These are phyloP conservation scores for Lacerta bilineata DNA, from an alignment of 2,797 vertebrate species.

Conservation along the genomic window DNA sequence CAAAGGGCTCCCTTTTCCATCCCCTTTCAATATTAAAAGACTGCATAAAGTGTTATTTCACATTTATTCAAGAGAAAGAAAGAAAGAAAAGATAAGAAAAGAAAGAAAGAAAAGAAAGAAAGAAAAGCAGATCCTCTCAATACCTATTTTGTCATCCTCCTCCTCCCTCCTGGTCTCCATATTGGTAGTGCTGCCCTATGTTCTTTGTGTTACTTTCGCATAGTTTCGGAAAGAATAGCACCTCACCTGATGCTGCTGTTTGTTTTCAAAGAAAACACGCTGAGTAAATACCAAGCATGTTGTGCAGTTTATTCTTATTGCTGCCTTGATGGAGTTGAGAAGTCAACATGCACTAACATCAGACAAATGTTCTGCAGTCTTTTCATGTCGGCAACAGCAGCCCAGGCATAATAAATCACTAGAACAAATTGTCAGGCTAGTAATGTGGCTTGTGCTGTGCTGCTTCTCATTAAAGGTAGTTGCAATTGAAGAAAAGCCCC, in stretches of 20 bases:
- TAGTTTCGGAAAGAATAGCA: constrained; percentile 18
- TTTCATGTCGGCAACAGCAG: constrained; percentile 65
- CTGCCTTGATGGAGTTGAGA: constrained; percentile 50
- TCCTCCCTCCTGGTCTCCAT: background rate
- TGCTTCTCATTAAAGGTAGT: constrained; percentile 76
- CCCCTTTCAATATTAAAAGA: background rate
- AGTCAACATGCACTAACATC: constrained; percentile 60
- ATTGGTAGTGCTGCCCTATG: background rate
- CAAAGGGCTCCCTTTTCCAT: background rate
- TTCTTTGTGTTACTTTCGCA: background rate
- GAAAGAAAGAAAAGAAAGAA: background rate
- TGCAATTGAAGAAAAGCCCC: constrained; percentile 75
- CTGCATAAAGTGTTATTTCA: background rate
- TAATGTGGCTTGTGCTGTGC: constrained; percentile 71
- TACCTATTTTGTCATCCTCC: too few species aligned
- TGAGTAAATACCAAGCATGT: constrained; percentile 36
- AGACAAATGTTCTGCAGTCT: constrained; percentile 65
- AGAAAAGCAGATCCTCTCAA: background rate
- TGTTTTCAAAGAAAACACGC: constrained; percentile 32
- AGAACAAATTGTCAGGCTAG: constrained; percentile 75
- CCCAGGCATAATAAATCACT: constrained; percentile 77
- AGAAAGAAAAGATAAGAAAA: background rate
- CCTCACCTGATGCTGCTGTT: background rate
- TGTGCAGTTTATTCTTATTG: constrained; percentile 33
- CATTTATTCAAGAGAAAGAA: background rate